Conservation (phyloP, 2,113 vertebrate genomes). For the Argyrosomus japonicus region DNA sequence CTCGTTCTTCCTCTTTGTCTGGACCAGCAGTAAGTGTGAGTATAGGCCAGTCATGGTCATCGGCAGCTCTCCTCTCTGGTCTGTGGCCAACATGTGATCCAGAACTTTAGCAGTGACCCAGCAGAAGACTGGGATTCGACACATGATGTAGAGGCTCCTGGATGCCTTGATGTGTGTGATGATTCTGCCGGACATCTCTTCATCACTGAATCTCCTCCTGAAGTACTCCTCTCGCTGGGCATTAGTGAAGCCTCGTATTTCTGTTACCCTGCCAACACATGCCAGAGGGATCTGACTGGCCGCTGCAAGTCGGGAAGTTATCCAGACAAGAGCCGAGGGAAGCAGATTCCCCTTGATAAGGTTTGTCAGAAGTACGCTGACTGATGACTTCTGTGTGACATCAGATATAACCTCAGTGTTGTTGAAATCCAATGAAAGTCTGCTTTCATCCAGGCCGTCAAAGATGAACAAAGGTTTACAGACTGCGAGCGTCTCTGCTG, state of each 20-base stretch:
- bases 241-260: constrained; percentile 41
- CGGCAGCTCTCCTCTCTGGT: constrained; percentile 27
- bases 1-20: constrained; percentile 39
- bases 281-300: constrained; percentile 27
- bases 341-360: neutral
- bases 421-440: neutral
- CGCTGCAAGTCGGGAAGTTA: constrained; percentile 43
- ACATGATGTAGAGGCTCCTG: too few species aligned
- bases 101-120: too few species aligned
- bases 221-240: constrained; percentile 3
- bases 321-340: constrained; percentile 23
- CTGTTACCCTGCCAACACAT: constrained; percentile 24
- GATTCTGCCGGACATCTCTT: too few species aligned
- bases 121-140: too few species aligned
- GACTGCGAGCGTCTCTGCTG: constrained; percentile 8
- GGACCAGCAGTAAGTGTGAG: constrained; percentile 53
- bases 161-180: too few species aligned
- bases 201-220: constrained; percentile 25
- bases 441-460: neutral
- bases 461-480: constrained; percentile 45
- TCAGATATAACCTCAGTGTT: rapidly evolving
- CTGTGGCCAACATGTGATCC: too few species aligned
- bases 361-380: constrained; percentile 36
- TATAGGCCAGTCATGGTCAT: constrained; percentile 52
- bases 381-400: constrained; percentile 11